These are phyloP conservation scores for Menidia menidia DNA, from an alignment of 2,797 vertebrate genomes.

Conservation along the genomic window DNA sequence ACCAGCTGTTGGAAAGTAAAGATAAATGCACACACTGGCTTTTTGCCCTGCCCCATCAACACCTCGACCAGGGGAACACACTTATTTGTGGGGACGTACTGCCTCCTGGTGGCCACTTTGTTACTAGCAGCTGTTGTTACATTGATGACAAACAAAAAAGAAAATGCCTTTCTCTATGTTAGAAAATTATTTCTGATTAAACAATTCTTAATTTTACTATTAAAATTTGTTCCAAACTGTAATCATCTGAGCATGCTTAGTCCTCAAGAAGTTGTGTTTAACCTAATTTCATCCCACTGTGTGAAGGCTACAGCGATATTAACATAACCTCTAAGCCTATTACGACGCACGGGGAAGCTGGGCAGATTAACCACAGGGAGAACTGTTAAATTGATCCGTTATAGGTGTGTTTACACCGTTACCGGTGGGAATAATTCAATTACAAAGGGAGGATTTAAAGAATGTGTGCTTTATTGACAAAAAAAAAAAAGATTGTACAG, in stretches of 20 bases:
- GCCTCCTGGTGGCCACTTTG: slow-evolving; percentile 61
- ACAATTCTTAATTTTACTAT: too few relatives aligned
- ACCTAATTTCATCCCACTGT: not conserved
- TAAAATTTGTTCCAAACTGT: too few relatives aligned
- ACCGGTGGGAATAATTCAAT: slow-evolving; percentile 1
- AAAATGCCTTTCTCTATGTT: not conserved
- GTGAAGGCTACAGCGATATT: not conserved
- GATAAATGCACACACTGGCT: slow-evolving; percentile 11
- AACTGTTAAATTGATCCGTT: not conserved
- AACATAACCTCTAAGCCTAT: slow-evolving; percentile 2
- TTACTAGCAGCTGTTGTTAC: not conserved
- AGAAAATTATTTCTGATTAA: not conserved
- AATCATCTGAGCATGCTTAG: too few relatives aligned
- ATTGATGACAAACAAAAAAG: not conserved
- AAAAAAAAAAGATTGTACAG: slow-evolving; percentile 64
- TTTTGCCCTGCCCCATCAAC: not conserved
- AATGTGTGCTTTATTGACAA: slow-evolving; percentile 82
- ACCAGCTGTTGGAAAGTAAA: not conserved
- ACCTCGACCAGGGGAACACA: not conserved
- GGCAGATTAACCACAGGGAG: not conserved
- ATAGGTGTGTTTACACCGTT: not conserved
- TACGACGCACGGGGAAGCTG: not conserved
- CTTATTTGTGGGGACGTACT: slow-evolving; percentile 41
- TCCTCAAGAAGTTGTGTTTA: not conserved
- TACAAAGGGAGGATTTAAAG: slow-evolving; percentile 29